Evolutionary conservation across 2,113 vertebrate species (phyloP).

Genomic region (Elanus axillaris): DNA sequence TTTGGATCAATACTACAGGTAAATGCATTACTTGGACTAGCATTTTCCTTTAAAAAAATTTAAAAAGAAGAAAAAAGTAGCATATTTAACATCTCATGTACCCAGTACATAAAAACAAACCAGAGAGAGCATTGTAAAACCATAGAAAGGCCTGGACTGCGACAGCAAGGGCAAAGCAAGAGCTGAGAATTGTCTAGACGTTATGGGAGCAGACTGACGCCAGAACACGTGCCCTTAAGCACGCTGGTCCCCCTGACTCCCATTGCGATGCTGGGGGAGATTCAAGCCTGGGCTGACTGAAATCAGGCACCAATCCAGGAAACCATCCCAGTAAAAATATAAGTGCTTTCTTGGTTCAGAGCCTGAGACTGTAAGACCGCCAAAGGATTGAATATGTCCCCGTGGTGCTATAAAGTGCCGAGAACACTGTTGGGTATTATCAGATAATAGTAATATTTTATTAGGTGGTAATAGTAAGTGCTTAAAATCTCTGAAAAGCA

Average conservation of each 20-base stretch:
- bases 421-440: neutral
- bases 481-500: neutral
- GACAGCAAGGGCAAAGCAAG: neutral
- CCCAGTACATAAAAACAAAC: neutral
- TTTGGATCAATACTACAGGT: neutral
- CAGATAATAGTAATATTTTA: neutral
- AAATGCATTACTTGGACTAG: neutral
- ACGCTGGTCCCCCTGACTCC: accelerated
- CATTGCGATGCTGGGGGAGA: neutral
- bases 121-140: neutral
- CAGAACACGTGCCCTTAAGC: neutral
- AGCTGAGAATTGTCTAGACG: neutral
- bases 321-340: neutral
- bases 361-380: neutral
- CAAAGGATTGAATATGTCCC: neutral
- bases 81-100: accelerated
- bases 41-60: neutral
- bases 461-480: neutral
- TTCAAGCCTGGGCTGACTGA: neutral
- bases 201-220: neutral
- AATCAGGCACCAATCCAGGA: neutral
- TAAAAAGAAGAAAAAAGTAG: neutral
- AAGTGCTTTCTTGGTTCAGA: neutral
- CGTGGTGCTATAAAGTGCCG: neutral
- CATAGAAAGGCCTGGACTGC: neutral